phyloP scores from a whole-genome alignment of 2,888 invertebrate species.

The Dioctria rufipes region DNA sequence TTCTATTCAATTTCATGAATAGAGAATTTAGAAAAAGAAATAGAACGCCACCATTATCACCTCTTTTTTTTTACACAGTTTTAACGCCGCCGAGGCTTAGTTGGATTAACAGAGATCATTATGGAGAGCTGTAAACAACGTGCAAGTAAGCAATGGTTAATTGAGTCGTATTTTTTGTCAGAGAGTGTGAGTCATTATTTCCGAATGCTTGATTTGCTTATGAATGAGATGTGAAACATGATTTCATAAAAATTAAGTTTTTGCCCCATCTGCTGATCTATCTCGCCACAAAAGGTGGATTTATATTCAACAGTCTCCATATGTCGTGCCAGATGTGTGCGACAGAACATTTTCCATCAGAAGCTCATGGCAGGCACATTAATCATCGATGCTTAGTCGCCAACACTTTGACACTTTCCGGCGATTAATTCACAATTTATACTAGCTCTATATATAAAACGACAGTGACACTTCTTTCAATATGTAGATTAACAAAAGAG shows the following conservation, averaged over 20 bases:
- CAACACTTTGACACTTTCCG: background rate
- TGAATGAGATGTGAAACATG: slow-evolving; percentile 45
- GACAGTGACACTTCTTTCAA: too few species aligned
- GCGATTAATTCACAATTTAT: too few species aligned
- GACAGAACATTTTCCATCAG: slow-evolving; percentile 18
- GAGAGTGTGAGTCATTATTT: slow-evolving; percentile 29
- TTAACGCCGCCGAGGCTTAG: slow-evolving; percentile 24
- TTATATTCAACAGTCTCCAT: background rate
- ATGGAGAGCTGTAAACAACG: slow-evolving; percentile 38
- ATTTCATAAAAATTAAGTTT: slow-evolving; percentile 31
- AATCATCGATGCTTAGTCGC: slow-evolving; percentile 26
- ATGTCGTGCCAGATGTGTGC: slow-evolving; percentile 22
- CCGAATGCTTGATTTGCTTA: slow-evolving; percentile 3
- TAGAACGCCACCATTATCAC: slow-evolving; percentile 35
- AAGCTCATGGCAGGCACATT: slow-evolving; percentile 23
- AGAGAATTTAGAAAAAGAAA: slow-evolving; percentile 23
- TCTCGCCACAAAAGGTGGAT: background rate
- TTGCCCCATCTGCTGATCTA: slow-evolving; percentile 32
- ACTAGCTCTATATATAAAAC: too few species aligned
- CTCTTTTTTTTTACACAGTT: slow-evolving; percentile 19
- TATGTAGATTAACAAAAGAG: too few species aligned
- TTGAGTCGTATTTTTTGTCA: slow-evolving; percentile 22
- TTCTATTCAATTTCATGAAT: slow-evolving; percentile 18
- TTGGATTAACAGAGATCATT: slow-evolving; percentile 27
- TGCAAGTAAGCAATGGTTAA: slow-evolving; percentile 31